Conservation (phyloP, 2,797 vertebrate genomes). For the Danio tinwini region DNA sequence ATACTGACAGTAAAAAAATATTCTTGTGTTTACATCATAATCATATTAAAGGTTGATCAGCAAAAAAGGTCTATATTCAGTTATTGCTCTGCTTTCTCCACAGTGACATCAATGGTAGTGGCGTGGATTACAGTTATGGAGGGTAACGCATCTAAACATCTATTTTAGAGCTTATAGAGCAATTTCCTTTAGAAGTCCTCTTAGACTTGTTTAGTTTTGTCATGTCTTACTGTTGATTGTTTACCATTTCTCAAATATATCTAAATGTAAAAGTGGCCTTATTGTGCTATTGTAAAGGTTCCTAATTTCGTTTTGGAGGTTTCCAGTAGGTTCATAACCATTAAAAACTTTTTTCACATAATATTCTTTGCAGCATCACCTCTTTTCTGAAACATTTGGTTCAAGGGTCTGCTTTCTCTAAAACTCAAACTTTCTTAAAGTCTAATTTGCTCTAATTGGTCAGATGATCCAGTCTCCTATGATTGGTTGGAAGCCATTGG, state of each 20-base stretch:
- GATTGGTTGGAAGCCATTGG: too few species aligned
- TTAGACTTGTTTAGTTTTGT: constrained; percentile 27
- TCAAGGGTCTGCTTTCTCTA: too few species aligned
- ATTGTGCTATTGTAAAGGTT: too few species aligned
- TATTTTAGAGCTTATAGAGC: not conserved
- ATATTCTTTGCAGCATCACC: too few species aligned
- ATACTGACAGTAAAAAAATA: not conserved
- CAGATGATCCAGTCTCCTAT: too few species aligned
- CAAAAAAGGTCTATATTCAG: not conserved
- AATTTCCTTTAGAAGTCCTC: constrained; percentile 13
- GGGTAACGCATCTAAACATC: constrained; percentile 70
- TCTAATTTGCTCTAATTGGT: too few species aligned
- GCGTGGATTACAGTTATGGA: constrained; percentile 82
- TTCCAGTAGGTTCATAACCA: too few species aligned
- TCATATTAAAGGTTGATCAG: too few species aligned
- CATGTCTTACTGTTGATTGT: not conserved
- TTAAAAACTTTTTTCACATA: too few species aligned
- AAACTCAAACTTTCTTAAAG: too few species aligned
- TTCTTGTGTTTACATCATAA: not conserved
- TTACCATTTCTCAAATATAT: not conserved
- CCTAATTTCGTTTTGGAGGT: too few species aligned
- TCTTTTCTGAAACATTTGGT: too few species aligned
- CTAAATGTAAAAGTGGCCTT: not conserved
- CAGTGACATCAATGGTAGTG: constrained; percentile 78
- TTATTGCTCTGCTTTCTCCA: constrained; percentile 48